Evolutionary conservation across 2,113 vertebrate genomes (phyloP).

Genomic region (Lethenteron reissneri): DNA sequence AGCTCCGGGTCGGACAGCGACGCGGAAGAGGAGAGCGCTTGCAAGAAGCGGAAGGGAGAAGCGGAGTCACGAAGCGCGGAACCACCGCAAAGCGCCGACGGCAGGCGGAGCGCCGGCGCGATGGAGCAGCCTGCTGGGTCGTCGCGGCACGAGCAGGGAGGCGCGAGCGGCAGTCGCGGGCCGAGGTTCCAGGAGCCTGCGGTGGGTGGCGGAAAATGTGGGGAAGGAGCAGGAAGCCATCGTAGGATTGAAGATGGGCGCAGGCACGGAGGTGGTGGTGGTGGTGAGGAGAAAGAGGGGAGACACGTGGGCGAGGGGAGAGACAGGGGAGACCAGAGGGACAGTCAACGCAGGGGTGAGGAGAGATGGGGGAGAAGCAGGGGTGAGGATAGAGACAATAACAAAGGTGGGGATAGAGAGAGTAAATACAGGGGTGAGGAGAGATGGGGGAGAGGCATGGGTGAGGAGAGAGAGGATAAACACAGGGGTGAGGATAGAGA

Average conservation of each 20-base stretch:
- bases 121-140: no score
- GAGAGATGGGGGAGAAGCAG: neutral
- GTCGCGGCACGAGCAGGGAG: no score
- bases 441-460: constrained; percentile 25
- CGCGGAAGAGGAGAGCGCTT: no score
- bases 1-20: no score
- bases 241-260: no score
- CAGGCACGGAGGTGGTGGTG: neutral
- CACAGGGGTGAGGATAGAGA: constrained; percentile 6
- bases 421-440: constrained; percentile 20
- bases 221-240: no score
- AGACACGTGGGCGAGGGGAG: neutral
- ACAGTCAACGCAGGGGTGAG: neutral
- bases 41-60: constrained; percentile 25
- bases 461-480: constrained; percentile 12
- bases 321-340: neutral
- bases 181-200: no score
- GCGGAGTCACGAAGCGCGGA: constrained; percentile 27
- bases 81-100: constrained; percentile 20
- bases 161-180: no score
- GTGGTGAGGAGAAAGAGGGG: neutral
- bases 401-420: constrained; percentile 16
- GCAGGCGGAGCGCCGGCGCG: no score
- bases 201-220: no score
- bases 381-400: neutral